Conservation (phyloP, 2,113 vertebrate genomes). For the Sprattus sprattus region DNA sequence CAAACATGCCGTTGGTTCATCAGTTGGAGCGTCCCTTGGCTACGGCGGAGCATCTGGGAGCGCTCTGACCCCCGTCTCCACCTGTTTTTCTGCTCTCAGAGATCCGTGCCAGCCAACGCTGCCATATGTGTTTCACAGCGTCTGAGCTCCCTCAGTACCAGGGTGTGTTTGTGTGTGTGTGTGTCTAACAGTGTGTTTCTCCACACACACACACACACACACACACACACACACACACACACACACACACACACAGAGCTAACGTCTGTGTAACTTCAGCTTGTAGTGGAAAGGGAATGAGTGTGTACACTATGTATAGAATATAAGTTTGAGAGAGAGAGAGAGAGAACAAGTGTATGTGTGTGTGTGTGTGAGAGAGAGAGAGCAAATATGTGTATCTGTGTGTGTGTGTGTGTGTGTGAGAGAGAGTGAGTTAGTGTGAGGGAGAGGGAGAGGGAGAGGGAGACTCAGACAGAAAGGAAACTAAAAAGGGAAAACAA, state of each 20-base stretch:
- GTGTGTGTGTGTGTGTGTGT: neutral
- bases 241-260: slow-evolving; percentile 66
- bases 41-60: slow-evolving; percentile 66
- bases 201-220: slow-evolving; percentile 65
- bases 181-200: neutral
- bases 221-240: slow-evolving; percentile 65
- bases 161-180: neutral
- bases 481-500: neutral
- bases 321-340: slow-evolving; percentile 61
- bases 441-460: neutral
- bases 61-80: slow-evolving; percentile 73
- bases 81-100: slow-evolving; percentile 68
- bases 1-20: neutral
- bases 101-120: slow-evolving; percentile 60
- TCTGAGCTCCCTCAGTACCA: slow-evolving; percentile 7
- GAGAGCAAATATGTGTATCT: slow-evolving; percentile 18
- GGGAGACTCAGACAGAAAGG: neutral
- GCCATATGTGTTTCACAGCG: slow-evolving; percentile 36
- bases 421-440: neutral
- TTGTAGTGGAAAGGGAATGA: slow-evolving; percentile 17
- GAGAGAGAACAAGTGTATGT: slow-evolving; percentile 16
- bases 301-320: slow-evolving; percentile 39
- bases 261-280: slow-evolving; percentile 59
- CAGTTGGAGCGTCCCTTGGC: slow-evolving; percentile 25
- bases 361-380: slow-evolving; percentile 49